These are phyloP conservation scores for Ophraella communa DNA, from an alignment of 2,888 invertebrate species.

Conservation along the genomic window DNA sequence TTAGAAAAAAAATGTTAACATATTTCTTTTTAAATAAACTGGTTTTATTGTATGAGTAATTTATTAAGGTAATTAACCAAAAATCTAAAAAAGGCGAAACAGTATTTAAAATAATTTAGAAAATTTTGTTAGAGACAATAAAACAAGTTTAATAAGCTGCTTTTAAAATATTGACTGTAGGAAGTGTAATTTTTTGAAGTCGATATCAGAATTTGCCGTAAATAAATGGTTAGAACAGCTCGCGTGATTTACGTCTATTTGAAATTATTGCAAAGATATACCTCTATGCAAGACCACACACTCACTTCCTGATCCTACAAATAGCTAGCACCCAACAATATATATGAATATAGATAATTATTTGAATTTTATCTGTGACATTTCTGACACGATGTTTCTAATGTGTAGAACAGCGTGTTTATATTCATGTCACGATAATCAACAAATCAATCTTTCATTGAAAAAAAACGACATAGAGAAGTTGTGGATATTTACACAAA, in stretches of 20 bases:
- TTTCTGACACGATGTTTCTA: slow-evolving; percentile 1
- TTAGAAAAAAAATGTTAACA: no score
- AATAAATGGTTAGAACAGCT: no score
- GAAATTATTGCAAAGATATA: not conserved
- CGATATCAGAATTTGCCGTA: no score
- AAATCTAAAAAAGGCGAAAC: no score
- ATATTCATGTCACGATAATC: not conserved
- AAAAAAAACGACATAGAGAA: not conserved
- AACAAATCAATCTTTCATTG: not conserved
- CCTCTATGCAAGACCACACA: not conserved
- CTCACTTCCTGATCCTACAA: not conserved
- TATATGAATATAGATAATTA: not conserved
- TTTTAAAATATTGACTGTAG: no score
- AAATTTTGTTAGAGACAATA: no score
- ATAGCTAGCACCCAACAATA: not conserved
- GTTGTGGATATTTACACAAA: not conserved
- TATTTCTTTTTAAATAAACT: no score
- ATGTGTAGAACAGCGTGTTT: not conserved
- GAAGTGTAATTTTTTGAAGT: no score
- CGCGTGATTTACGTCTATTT: not conserved
- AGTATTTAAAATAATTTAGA: no score
- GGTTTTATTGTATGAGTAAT: no score
- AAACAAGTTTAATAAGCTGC: no score
- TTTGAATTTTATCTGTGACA: slow-evolving; percentile 5
- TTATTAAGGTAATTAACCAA: no score